Evolutionary conservation across 2,113 vertebrate species (phyloP), one percentile per base, ranked within the genome.

Genomic region (Sprattus sprattus): DNA sequence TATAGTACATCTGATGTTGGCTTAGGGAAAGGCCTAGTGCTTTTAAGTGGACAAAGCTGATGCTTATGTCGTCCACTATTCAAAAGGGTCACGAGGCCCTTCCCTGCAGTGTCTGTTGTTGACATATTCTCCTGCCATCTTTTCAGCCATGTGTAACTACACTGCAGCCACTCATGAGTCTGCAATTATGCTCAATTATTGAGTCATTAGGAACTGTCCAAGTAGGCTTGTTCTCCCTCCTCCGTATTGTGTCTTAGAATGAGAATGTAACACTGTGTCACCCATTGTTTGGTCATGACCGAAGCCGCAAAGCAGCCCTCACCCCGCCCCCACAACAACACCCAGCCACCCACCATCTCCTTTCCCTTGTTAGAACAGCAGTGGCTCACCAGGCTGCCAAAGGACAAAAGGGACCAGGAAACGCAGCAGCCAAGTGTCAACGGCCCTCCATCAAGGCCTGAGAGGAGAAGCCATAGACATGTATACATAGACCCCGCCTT

Each of bases 191-290:
- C 54, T 13, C 81, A 47, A 82, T 87, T 80, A 85, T 54, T 64
- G 67, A 82, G 83, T 81, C 83, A 67, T 86, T 87, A 45, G n/a
- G 46, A 39, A 89, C 49, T 85, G 57, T 78, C 82, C 46, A 57
- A 49, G 60, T 60, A 75, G 54, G 54, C 67, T 54, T 20, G 67
- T n/a, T 64, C 44, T 64, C 47, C 82, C 45, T 32, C 78, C 84
- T 54, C 20, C n/a, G 47, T 71, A 83, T 82, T 87, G 84, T 81
- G n/a, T 64, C 80, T 82, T 86, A 89, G 89, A 85, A 90, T 90
- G 85, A 86, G 88, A 88, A 89, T 88, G 84, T 82, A 52, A 25
- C 80, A 85, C 60, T 87, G 82, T 85, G 80, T 81, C 81, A 78
- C 50, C 83, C 67, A 87, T 90, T 90, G 88, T 89, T 82, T 82